Evolutionary conservation across 2,113 vertebrate genomes (phyloP).

Genomic region (Gopherus evgoodei): DNA sequence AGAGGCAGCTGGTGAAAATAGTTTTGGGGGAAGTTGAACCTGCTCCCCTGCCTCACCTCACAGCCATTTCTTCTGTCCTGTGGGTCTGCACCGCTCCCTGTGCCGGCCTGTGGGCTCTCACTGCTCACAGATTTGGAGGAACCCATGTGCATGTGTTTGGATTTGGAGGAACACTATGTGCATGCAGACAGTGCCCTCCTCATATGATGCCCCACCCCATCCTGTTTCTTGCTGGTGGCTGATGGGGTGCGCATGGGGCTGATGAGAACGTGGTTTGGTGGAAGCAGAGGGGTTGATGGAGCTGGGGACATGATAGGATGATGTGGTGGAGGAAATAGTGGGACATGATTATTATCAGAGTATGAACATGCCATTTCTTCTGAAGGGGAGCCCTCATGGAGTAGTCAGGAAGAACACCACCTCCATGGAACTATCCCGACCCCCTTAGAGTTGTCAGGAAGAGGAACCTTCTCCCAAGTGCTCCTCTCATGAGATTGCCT

Average conservation of each 20-base stretch:
- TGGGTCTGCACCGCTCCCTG: not conserved
- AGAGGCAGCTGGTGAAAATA: not conserved
- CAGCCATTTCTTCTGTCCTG: not conserved
- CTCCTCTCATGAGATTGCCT: not conserved
- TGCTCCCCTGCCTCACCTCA: not conserved
- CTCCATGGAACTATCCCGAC: not conserved
- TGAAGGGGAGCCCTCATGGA: not conserved
- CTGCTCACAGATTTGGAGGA: not conserved
- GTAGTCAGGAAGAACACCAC: not conserved
- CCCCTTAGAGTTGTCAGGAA: not conserved
- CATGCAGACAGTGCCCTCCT: no score
- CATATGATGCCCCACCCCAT: no score
- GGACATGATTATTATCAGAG: not conserved
- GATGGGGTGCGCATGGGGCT: no score
- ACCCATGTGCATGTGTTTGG: not conserved
- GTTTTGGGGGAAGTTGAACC: not conserved
- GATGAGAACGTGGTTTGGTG: not conserved
- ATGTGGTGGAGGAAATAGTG: not conserved
- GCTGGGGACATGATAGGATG: not conserved
- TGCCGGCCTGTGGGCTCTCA: no score
- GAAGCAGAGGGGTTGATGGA: no score
- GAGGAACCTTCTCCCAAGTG: not conserved
- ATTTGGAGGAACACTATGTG: no score
- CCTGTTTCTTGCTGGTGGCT: no score
- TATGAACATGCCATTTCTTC: not conserved